These are phyloP conservation scores for Masnerella sp. DNA, from an alignment of 2,888 invertebrate species.

Conservation along the genomic window DNA sequence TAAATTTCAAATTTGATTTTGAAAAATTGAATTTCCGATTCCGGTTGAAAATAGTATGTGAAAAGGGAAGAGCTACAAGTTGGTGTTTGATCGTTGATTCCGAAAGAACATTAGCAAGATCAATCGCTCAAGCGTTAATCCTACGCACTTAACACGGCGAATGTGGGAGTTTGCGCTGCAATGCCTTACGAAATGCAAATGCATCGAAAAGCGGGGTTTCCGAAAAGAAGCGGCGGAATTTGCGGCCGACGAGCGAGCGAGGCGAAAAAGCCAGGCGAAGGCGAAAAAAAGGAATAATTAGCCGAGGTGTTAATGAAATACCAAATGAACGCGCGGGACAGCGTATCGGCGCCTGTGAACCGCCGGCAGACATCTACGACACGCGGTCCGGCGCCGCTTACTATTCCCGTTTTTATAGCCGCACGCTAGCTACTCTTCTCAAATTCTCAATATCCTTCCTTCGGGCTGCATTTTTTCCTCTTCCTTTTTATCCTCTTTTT, in stretches of 20 bases:
- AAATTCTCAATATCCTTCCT: conserved; percentile 59
- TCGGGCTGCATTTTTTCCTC: conserved; percentile 48
- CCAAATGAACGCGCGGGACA: conserved; percentile 76
- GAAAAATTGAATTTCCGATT: no score
- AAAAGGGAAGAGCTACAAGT: no score
- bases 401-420: conserved; percentile 63
- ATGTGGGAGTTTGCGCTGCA: conserved; percentile 15
- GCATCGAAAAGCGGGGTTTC: conserved; percentile 38
- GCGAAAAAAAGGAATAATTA: conserved; percentile 76
- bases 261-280: neutral
- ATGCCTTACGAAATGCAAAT: conserved; percentile 49
- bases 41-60: no score
- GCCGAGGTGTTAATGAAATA: conserved; percentile 78
- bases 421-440: conserved; percentile 61
- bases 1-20: no score
- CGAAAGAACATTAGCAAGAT: no score
- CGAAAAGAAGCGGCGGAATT: conserved; percentile 37
- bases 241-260: conserved; percentile 8
- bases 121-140: no score
- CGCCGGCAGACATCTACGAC: conserved; percentile 76
- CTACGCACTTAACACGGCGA: no score
- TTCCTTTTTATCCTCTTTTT: conserved; percentile 17
- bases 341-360: conserved; percentile 77
- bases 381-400: conserved; percentile 76
- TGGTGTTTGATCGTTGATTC: no score